phyloP scores from a whole-genome alignment of 1,140 invertebrate genomes.

The Drosophila bocqueti region DNA sequence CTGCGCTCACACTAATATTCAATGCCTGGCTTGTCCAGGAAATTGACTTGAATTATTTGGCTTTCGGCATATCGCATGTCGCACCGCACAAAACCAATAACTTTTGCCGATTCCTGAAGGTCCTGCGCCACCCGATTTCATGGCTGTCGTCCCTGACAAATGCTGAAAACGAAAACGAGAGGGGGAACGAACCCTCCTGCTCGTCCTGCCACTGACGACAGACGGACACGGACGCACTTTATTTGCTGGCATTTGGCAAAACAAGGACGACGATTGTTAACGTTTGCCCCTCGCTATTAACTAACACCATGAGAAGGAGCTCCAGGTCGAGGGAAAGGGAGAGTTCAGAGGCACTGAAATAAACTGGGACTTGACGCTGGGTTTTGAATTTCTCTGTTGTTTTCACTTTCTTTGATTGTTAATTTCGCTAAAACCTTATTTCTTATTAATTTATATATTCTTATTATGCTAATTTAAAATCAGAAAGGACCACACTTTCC shows the following conservation, averaged over 20 bases:
- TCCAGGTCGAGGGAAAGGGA: neutral
- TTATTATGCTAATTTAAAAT: neutral
- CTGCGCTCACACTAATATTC: slow-evolving; percentile 4
- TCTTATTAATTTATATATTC: neutral
- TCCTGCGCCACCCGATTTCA: slow-evolving; percentile 18
- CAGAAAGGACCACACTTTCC: neutral
- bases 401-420: neutral
- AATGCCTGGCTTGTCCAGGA: slow-evolving; percentile 38
- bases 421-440: neutral
- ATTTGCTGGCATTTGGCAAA: slow-evolving; percentile 53
- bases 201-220: neutral
- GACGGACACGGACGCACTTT: slow-evolving; percentile 29
- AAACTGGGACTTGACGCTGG: neutral
- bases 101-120: slow-evolving; percentile 21
- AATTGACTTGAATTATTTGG: slow-evolving; percentile 63
- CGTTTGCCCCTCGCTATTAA: slow-evolving; percentile 44
- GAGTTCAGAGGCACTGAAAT: neutral
- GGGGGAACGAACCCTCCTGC: slow-evolving; percentile 1
- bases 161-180: slow-evolving; percentile 32
- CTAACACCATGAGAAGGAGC: slow-evolving; percentile 26
- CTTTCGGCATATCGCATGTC: slow-evolving; percentile 48
- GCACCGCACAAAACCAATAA: slow-evolving; percentile 51
- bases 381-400: too few relatives aligned
- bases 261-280: slow-evolving; percentile 45
- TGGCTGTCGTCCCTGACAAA: slow-evolving; percentile 40